Percentiles rank a stretch among this genome's conserved stretches.
phyloP scores from a whole-genome alignment of 2,797 vertebrate species.

The Halcyon smyrnensis region DNA sequence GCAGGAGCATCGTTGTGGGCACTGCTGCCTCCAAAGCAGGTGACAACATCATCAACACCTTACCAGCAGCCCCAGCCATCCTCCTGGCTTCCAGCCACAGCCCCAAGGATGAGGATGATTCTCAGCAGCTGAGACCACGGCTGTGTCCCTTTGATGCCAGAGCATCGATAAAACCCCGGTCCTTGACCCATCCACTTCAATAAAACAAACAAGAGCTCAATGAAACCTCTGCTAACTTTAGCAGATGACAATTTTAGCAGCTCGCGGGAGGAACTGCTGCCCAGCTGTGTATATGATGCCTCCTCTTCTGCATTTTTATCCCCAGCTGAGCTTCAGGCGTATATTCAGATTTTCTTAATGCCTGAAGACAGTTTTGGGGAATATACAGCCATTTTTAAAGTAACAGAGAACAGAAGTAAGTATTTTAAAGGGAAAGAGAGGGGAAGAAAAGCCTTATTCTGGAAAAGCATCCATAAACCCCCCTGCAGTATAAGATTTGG shows the following conservation, averaged over 20 bases:
- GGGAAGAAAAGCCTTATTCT: not conserved
- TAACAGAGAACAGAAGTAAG: not conserved
- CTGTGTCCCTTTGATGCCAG: not conserved
- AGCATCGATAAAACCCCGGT: not conserved
- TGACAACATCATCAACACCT: not conserved
- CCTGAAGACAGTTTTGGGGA: not conserved
- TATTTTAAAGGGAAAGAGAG: not conserved
- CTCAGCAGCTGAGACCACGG: not conserved
- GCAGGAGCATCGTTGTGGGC: fast-evolving
- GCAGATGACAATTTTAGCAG: conserved; percentile 7
- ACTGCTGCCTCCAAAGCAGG: not conserved
- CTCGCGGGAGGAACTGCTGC: not conserved
- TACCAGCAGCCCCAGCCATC: not conserved
- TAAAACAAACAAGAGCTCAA: not conserved
- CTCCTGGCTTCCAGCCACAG: not conserved
- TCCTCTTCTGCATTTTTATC: not conserved
- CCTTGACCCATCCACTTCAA: not conserved
- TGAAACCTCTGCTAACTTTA: not conserved
- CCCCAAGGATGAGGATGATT: not conserved
- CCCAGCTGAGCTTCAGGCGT: not conserved
- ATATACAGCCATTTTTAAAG: not conserved
- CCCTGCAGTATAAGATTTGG: not conserved
- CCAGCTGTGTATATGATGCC: not conserved
- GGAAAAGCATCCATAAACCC: not conserved
- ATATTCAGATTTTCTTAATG: not conserved